Conservation (phyloP, 2,797 vertebrate species). For the Muscicapa striata region DNA sequence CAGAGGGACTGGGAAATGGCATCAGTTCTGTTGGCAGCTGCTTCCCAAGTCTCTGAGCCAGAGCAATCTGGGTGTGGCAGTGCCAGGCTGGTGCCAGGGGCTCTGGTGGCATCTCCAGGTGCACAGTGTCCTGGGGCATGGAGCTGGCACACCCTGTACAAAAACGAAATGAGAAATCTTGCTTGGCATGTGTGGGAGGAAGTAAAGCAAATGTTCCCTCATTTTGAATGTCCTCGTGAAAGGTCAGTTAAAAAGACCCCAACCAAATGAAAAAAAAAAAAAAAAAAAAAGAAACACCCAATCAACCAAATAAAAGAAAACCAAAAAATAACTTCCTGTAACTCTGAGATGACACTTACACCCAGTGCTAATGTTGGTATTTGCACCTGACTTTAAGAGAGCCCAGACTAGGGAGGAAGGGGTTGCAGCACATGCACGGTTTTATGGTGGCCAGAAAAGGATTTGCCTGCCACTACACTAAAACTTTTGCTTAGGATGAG, state of each 20-base stretch:
- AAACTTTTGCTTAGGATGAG: background rate
- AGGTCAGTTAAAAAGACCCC: background rate
- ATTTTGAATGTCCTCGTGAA: background rate
- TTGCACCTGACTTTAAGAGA: background rate
- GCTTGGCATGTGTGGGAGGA: background rate
- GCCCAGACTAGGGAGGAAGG: background rate
- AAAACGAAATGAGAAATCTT: background rate
- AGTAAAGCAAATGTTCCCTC: background rate
- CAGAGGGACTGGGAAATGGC: background rate
- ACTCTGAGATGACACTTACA: background rate
- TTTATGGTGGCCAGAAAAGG: background rate
- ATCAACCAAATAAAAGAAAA: background rate
- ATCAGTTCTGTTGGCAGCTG: background rate
- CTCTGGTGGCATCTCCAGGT: background rate
- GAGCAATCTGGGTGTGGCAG: background rate
- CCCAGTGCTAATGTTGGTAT: background rate
- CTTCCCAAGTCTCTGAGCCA: background rate
- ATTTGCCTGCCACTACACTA: background rate
- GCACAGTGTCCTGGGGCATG: fast-evolving
- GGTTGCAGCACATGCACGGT: background rate
- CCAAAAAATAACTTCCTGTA: background rate
- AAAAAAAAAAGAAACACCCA: background rate
- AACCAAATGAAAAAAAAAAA: background rate
- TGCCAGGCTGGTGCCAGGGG: too few relatives aligned
- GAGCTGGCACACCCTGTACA: background rate